Evolutionary conservation across 2,888 invertebrate species (phyloP), one percentile per base, ranked within the genome.

Genomic region (Orthosia incerta): DNA sequence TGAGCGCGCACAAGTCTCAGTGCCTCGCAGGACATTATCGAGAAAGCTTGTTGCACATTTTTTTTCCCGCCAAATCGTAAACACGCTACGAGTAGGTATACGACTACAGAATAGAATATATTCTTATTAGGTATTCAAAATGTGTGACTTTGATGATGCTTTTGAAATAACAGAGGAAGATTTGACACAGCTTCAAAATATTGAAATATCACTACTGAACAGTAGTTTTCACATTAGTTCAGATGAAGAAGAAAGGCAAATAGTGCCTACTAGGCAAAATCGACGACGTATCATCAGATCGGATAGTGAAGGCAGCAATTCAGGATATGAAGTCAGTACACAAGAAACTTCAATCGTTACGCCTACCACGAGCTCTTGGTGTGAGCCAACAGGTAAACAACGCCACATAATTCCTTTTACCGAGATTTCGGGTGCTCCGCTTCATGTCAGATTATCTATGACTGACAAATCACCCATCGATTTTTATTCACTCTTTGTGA

Each of bases 341-440:
- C 26, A 26, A 26, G 26, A 26, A 26, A 26, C 26, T 26, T 26
- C 26, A 26, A 26, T 26, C 61, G 26, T 62, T 62, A 62, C 48
- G 13, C 62, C 48, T 60, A 60, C 60, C 39, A 60, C 60, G 60
- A 61, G 45, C 46, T 46, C 60, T 61, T 61, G 46, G 45, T n/a
- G n/a, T n/a, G n/a, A n/a, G n/a, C n/a, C n/a, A n/a, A n/a, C n/a
- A n/a, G n/a, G n/a, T n/a, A n/a, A 16, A 18, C 71, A 85, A 57
- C 82, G 83, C 11, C 50, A 74, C 60, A 61, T 86, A 51, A 87
- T 86, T 79, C 65, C 86, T 50, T 87, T 83, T 77, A 87, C 86
- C 74, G 84, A 85, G 80, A 72, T 76, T 80, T 67, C 61, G 76
- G 84, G 83, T 62, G 62, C 62, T 48, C 62, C 26, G 48, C 62